A percentile compares a stretch with the other conserved stretches of the same genome.
Evolutionary conservation across 2,113 vertebrate genomes (phyloP).

Genomic region (Carassius carassius): DNA sequence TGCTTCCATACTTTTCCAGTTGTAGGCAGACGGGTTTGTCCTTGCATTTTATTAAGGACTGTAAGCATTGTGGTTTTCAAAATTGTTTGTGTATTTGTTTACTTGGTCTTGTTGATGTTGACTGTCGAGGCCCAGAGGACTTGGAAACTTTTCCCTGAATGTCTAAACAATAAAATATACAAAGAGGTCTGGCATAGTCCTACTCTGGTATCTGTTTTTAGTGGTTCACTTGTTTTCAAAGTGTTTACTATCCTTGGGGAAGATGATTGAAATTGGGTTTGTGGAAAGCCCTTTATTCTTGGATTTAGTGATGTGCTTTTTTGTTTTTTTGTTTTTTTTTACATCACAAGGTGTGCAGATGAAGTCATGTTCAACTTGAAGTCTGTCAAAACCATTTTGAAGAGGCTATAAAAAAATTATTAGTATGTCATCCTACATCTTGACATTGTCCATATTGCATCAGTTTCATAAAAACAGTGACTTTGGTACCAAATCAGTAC

Average conservation of each 20-base stretch:
- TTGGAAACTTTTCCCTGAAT: slow-evolving; percentile 40
- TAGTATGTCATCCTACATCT: neutral
- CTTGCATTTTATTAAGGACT: slow-evolving; percentile 3
- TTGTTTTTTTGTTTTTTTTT: neutral
- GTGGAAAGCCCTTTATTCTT: neutral
- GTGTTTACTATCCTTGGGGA: slow-evolving; percentile 13
- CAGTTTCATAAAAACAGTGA: neutral
- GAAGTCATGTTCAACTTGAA: neutral
- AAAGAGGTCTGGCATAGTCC: neutral
- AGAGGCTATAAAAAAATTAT: neutral
- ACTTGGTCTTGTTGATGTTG: slow-evolving; percentile 41
- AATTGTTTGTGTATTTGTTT: slow-evolving; percentile 48
- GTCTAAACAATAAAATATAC: slow-evolving; percentile 36
- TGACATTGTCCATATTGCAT: neutral
- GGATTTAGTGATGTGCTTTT: neutral
- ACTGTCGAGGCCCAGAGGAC: slow-evolving; percentile 32
- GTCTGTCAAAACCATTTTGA: neutral
- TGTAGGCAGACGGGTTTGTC: neutral
- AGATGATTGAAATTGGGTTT: neutral
- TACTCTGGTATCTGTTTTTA: slow-evolving; percentile 20
- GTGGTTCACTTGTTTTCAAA: slow-evolving; percentile 16
- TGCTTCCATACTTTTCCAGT: neutral
- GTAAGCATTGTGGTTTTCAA: neutral
- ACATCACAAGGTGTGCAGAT: neutral
- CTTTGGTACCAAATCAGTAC: neutral